A percentile compares a stretch with the other conserved stretches of the same genome.
phyloP scores from a whole-genome alignment of 2,113 vertebrate species.

The Dromas ardeola region DNA sequence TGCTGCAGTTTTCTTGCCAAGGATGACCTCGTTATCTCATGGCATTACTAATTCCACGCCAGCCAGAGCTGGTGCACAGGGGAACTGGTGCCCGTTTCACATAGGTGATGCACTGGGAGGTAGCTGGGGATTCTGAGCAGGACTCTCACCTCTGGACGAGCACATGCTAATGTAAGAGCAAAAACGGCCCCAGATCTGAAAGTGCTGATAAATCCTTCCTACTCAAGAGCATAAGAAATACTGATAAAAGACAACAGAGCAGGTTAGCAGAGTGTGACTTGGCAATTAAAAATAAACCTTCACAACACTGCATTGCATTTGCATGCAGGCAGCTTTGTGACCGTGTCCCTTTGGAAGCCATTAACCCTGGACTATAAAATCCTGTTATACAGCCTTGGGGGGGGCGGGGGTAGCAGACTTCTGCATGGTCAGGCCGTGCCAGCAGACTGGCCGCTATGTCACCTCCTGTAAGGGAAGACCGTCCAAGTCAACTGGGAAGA shows the following conservation, averaged over 20 bases:
- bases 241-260: neutral
- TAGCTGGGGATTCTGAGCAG: neutral
- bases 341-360: neutral
- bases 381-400: rapidly evolving
- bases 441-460: neutral
- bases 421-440: neutral
- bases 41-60: neutral
- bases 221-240: neutral
- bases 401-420: too few relatives aligned
- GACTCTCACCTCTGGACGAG: neutral
- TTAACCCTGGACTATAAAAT: neutral
- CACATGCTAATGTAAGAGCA: neutral
- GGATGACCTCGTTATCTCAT: neutral
- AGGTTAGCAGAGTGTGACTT: too few relatives aligned
- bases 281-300: neutral
- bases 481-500: neutral
- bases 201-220: neutral
- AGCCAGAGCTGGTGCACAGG: rapidly evolving
- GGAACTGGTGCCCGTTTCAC: neutral
- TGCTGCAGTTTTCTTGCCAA: neutral
- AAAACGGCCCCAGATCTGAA: neutral
- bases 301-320: too few relatives aligned
- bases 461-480: neutral
- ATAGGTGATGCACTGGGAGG: too few relatives aligned
- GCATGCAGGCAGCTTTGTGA: too few relatives aligned